These are phyloP conservation scores for Pissodes strobi DNA, from an alignment of 1,140 invertebrate species.

Conservation along the genomic window DNA sequence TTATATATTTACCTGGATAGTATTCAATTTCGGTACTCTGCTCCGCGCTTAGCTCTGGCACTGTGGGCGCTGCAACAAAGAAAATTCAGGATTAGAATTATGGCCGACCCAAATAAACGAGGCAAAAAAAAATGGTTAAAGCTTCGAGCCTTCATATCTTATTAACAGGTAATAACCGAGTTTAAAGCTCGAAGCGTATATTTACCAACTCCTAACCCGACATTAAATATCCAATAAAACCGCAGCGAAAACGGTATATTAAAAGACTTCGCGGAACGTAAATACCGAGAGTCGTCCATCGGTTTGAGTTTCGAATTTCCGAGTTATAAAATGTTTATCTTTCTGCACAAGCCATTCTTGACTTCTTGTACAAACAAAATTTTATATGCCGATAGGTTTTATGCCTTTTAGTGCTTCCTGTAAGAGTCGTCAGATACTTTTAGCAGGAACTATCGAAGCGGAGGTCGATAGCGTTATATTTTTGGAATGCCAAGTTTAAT, in stretches of 20 bases:
- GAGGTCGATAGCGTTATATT: too few relatives aligned
- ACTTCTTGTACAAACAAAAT: constrained; percentile 17
- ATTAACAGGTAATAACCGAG: constrained; percentile 8
- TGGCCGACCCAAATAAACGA: background rate
- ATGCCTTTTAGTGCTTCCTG: constrained; percentile 20
- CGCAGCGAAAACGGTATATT: constrained; percentile 2
- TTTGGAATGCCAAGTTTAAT: too few relatives aligned
- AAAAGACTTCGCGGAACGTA: constrained; percentile 16
- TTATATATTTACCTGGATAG: constrained; percentile 49
- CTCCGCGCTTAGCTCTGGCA: constrained; percentile 41
- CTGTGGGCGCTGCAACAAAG: constrained; percentile 49
- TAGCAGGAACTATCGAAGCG: too few relatives aligned
- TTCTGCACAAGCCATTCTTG: constrained; percentile 22
- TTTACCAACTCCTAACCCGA: background rate
- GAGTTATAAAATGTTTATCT: constrained; percentile 23
- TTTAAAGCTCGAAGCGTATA: background rate
- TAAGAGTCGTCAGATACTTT: background rate
- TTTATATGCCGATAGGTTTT: background rate
- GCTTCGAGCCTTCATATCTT: background rate
- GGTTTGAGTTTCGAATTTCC: constrained; percentile 22
- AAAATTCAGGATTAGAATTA: constrained; percentile 2
- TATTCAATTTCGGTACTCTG: constrained; percentile 53
- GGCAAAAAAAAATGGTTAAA: background rate
- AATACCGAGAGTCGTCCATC: too few relatives aligned
- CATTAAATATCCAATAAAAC: constrained; percentile 14